These are phyloP conservation scores for Parauchenoglanis ngamensis DNA, from an alignment of 2,797 vertebrate species.

Conservation along the genomic window DNA sequence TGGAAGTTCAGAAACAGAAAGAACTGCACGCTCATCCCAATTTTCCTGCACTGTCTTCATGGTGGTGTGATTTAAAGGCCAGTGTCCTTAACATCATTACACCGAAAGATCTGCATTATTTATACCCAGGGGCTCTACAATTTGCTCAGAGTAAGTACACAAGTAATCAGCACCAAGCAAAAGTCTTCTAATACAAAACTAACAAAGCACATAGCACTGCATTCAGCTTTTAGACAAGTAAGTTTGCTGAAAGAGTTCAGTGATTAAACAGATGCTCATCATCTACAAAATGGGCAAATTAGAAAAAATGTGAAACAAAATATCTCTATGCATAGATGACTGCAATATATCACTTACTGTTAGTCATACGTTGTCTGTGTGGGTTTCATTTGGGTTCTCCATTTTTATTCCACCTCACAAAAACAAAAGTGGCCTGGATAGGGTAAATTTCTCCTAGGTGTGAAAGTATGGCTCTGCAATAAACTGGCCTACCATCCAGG, in stretches of 20 bases:
- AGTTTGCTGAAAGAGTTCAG: background rate
- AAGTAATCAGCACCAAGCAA: background rate
- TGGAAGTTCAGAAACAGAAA: background rate
- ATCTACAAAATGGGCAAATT: background rate
- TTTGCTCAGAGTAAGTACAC: background rate
- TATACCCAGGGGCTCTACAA: conserved; percentile 1
- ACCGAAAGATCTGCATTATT: conserved; percentile 19
- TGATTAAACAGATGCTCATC: background rate
- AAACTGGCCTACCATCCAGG: background rate
- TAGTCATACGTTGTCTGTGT: background rate
- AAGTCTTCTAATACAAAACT: conserved; percentile 1
- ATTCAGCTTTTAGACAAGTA: background rate
- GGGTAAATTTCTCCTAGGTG: background rate
- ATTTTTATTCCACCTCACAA: background rate
- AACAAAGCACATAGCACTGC: background rate
- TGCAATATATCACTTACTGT: background rate
- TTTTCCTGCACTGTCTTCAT: background rate
- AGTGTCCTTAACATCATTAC: conserved; percentile 24
- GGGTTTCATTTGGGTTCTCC: background rate
- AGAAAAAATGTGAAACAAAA: background rate
- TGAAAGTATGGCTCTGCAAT: background rate
- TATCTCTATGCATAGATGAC: background rate
- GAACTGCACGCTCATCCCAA: background rate
- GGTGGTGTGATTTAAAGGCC: conserved; percentile 8
- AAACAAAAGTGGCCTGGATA: background rate